Evolutionary conservation across 2,797 vertebrate species (phyloP), one percentile per base, ranked within the genome.

Genomic region (Pseudotriccus pelzelni): DNA sequence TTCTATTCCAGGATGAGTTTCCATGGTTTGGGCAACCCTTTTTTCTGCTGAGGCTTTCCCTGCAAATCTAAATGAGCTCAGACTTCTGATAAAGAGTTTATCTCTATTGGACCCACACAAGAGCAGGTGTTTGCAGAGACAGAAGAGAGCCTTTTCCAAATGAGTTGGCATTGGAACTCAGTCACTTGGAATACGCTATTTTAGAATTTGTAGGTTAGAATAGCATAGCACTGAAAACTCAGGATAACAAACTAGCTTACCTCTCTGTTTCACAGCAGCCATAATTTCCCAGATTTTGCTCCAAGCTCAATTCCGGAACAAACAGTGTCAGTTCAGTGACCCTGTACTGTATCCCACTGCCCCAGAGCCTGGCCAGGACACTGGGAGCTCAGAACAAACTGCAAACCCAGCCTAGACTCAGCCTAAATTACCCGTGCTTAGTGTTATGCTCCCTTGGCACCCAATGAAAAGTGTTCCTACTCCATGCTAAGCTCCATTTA

Each of bases 71-170:
- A 91, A 95, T 0, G 4, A 84, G 60, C 69, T 89, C 32, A 70
- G 46, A 64, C 47, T 32, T 77, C 24, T 64, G 72, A 75, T 24
- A 43, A 49, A 89, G 64, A 49, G 50, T 85, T 89, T 55, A 85
- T 66, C 41, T 43, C 84, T 58, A 7, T 1, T 77, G 87, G 76
- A 70, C 14, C 37, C 49, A 10, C 32, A 6, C 19, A 53, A 17
- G 39, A 86, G 66, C 82, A 94, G 93, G 62, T 94, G 87, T 78
- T 86, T n/a, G 76, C 89, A 93, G 46, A 89, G 84, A 93, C 84
- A 87, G 74, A 56, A 4, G 63, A 41, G 32, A 85, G 46, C 46
- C 67, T 47, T 41, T 55, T 67, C 91, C 89, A 92, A 77, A 73
- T 2, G 19, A 69, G 36, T 1, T 94, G 92, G 59, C 75, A 28